A percentile compares a stretch with the other conserved stretches of the same genome.
Evolutionary conservation across 2,797 vertebrate species (phyloP).

Genomic region (Paramormyrops hopkinsi): DNA sequence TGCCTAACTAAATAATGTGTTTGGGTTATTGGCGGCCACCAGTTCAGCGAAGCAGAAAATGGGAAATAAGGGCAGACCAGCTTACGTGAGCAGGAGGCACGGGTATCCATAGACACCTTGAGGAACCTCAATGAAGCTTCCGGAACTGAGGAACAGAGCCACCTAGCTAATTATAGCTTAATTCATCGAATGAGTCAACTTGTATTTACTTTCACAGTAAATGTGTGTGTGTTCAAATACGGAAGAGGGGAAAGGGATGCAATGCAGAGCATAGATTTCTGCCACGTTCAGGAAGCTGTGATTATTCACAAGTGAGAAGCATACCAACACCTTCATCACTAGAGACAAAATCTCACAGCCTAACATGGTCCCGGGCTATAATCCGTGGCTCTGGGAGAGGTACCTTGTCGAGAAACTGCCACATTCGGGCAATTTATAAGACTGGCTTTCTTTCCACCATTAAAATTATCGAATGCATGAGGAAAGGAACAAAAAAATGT

Average conservation of each 20-base stretch:
- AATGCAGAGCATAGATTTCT: background rate
- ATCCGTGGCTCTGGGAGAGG: background rate
- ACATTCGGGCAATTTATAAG: background rate
- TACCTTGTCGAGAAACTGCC: background rate
- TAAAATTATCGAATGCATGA: background rate
- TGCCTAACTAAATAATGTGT: conserved; percentile 38
- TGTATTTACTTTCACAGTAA: conserved; percentile 24
- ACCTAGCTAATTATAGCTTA: conserved; percentile 41
- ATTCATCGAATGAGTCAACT: conserved; percentile 31
- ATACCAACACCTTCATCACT: background rate
- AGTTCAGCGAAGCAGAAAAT: conserved; percentile 45
- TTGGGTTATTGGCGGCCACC: conserved; percentile 36
- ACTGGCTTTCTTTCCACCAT: background rate
- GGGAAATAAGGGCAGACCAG: conserved; percentile 32
- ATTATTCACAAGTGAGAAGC: background rate
- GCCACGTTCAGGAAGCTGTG: background rate
- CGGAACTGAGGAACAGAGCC: background rate
- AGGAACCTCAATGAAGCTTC: conserved; percentile 27
- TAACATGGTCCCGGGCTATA: background rate
- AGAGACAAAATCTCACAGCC: background rate
- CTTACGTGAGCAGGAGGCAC: conserved; percentile 33
- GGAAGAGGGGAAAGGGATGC: background rate
- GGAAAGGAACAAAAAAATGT: background rate
- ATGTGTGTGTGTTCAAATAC: conserved; percentile 21
- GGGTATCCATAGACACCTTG: conserved; percentile 25